Percentiles rank a stretch among this genome's conserved stretches.
phyloP scores from a whole-genome alignment of 2,113 vertebrate species.

The Thamnaconus septentrionalis region DNA sequence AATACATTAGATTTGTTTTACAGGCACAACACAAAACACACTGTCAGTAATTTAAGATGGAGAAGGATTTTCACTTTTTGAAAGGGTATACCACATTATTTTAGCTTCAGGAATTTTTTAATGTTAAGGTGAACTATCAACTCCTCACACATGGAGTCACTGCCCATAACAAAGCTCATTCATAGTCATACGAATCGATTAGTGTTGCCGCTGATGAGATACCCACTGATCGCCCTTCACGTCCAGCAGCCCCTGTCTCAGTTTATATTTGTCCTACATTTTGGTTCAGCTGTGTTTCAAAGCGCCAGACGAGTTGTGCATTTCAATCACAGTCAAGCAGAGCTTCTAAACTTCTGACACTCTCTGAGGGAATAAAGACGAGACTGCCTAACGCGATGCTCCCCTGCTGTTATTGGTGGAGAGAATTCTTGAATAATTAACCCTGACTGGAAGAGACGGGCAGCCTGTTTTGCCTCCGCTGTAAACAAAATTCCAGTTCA shows the following conservation, averaged over 20 bases:
- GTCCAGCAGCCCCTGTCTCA: conserved; percentile 1
- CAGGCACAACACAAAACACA: too few relatives aligned
- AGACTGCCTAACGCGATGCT: conserved; percentile 26
- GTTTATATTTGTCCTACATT: conserved; percentile 42
- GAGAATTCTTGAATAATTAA: conserved; percentile 70
- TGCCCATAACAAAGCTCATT: conserved; percentile 5
- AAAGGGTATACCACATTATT: too few relatives aligned
- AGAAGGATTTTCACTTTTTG: too few relatives aligned
- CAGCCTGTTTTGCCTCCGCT: conserved; percentile 33
- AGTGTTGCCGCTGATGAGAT: conserved; percentile 45
- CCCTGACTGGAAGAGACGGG: conserved; percentile 55
- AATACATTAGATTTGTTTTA: too few relatives aligned
- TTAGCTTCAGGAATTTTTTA: too few relatives aligned
- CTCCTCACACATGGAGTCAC: too few relatives aligned
- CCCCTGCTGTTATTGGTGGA: conserved; percentile 52
- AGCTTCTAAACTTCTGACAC: conserved; percentile 68
- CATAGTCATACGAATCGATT: conserved; percentile 30
- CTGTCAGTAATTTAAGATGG: too few relatives aligned
- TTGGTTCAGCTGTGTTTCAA: conserved; percentile 28
- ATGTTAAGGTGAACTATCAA: too few relatives aligned
- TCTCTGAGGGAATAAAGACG: conserved; percentile 65
- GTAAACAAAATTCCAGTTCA: conserved; percentile 14
- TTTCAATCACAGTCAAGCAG: conserved; percentile 63
- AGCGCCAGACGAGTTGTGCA: conserved; percentile 51
- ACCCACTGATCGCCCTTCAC: conserved; percentile 34